Base-by-base conservation (phyloP, 2,113 vertebrate genomes). In the Pagrus major region DNA sequence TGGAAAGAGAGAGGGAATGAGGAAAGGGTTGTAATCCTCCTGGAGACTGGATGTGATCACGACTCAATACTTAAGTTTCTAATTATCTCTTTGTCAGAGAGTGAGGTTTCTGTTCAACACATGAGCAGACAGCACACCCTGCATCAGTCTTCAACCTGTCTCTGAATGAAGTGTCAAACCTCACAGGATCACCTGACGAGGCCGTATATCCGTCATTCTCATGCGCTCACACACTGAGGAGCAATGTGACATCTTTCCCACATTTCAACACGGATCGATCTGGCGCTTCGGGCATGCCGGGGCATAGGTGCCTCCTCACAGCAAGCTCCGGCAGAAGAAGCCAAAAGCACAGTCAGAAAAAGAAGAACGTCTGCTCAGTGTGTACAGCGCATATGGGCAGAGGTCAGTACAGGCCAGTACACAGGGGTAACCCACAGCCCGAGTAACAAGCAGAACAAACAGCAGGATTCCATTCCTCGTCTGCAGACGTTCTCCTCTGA, bases 361-460 rank as follows among this genome's bases (percentile, higher is more conserved):
- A 63, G 58, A 58, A 29, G 59, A 61, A 67, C 73, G 47, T 55
- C 66, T 4, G 56, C 74, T 81, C 80, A 33, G 77, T 33, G 80
- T 80, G 69, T 23, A 15, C 41, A 52, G 56, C 8, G 33, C 74
- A 49, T 65, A 47, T 78, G 72, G 78, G 16, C 75, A 51, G 85
- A 68, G 78, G 86, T 90, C 89, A 71, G 83, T 6, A 15, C 63
- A 70, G 86, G 72, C 67, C 79, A 27, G 76, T 73, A 74, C 80
- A 42, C 80, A 23, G 73, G 78, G 83, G 81, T 16, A 60, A 54
- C 84, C 55, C 58, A 41, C 63, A 76, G 68, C 31, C 31, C 78
- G 80, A 75, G 85, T 71, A 90, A 85, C 76, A 81, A 87, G 80
- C 51, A 61, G 78, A 84, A 82, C 73, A 80, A 88, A 80, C 71